Conservation (phyloP, 2,888 invertebrate species). For the Balanococcus diminutus region DNA sequence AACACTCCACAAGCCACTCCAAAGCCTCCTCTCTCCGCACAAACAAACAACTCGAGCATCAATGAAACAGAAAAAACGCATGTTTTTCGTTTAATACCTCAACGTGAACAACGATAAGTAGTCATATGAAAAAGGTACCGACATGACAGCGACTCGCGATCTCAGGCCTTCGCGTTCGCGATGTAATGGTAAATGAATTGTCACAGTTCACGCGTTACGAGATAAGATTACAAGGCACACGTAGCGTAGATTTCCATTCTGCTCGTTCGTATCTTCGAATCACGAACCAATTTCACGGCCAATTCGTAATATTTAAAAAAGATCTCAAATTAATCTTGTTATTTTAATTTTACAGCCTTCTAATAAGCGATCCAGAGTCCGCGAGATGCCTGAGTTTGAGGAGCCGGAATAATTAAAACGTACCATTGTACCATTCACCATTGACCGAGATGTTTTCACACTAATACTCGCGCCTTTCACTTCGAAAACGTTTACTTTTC, state of each 20-base stretch:
- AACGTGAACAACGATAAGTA: background rate
- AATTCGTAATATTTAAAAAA: background rate
- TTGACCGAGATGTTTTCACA: constrained; percentile 16
- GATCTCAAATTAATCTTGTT: background rate
- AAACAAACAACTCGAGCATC: background rate
- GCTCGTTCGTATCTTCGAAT: background rate
- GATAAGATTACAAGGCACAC: constrained; percentile 4
- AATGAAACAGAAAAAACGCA: background rate
- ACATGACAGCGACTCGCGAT: background rate
- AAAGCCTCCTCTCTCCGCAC: background rate
- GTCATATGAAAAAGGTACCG: background rate
- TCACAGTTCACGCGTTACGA: constrained; percentile 1
- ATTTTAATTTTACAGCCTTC: background rate
- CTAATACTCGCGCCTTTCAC: background rate
- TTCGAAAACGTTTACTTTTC: background rate
- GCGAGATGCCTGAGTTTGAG: background rate
- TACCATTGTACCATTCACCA: background rate
- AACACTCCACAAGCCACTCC: background rate
- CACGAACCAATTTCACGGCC: constrained; percentile 13
- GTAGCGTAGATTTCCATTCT: background rate
- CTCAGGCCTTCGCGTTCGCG: background rate
- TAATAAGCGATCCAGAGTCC: background rate
- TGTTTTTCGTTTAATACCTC: background rate
- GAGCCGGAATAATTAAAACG: background rate
- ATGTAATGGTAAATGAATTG: background rate